phyloP scores from a whole-genome alignment of 2,113 vertebrate species.

The Bostrychus sinensis region DNA sequence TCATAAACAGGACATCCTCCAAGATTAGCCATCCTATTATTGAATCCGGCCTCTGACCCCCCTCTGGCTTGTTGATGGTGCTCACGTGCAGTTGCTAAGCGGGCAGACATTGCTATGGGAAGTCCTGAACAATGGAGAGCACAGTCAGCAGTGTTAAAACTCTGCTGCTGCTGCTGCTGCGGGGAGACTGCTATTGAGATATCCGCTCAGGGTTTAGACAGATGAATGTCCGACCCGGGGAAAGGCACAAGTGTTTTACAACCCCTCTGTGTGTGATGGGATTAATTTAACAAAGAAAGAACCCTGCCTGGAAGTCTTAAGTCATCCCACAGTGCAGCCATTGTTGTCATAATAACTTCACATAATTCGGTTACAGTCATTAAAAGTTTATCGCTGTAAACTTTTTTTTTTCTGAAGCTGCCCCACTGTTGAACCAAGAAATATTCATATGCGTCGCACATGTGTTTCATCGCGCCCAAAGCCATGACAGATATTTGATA shows the following conservation, averaged over 20 bases:
- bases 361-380: not conserved
- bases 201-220: constrained; percentile 59
- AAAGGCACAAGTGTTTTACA: constrained; percentile 39
- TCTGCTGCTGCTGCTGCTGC: constrained; percentile 46
- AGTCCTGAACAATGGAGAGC: constrained; percentile 56
- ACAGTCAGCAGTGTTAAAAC: constrained; percentile 63
- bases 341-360: constrained; percentile 34
- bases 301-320: constrained; percentile 41
- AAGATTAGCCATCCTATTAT: not conserved
- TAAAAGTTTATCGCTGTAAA: not conserved
- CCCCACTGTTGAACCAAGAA: not conserved
- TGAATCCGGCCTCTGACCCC: constrained; percentile 13
- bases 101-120: constrained; percentile 59
- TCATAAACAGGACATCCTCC: constrained; percentile 54
- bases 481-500: constrained; percentile 51
- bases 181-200: constrained; percentile 60
- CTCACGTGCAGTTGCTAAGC: constrained; percentile 44
- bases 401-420: not conserved
- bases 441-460: not conserved
- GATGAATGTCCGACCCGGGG: constrained; percentile 43
- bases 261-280: constrained; percentile 41
- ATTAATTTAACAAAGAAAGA: constrained; percentile 52
- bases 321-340: constrained; percentile 33
- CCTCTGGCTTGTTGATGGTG: constrained; percentile 14
- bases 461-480: constrained; percentile 29